phyloP scores from a whole-genome alignment of 2,113 vertebrate genomes.

The Python bivittatus region DNA sequence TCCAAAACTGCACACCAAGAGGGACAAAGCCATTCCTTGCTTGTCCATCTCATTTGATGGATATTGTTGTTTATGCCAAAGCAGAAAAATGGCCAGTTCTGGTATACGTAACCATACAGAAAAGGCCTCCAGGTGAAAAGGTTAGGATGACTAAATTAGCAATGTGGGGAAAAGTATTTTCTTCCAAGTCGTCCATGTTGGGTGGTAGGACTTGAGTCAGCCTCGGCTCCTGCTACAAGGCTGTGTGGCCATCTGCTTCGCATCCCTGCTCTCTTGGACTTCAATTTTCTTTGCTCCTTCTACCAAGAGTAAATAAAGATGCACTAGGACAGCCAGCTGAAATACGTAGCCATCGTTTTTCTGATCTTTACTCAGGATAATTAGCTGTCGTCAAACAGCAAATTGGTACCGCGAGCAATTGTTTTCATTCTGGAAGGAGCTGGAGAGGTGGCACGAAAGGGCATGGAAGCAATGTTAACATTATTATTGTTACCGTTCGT shows the following conservation, averaged over 20 bases:
- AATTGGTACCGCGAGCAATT: background rate
- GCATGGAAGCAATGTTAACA: background rate
- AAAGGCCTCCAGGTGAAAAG: too few relatives aligned
- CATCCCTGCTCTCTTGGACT: background rate
- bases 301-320: background rate
- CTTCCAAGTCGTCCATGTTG: background rate
- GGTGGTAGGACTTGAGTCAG: background rate
- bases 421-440: background rate
- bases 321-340: background rate
- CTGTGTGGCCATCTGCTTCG: background rate
- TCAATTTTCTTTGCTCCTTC: background rate
- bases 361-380: background rate
- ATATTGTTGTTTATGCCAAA: too few relatives aligned
- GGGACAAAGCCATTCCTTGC: too few relatives aligned
- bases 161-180: too few relatives aligned
- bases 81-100: too few relatives aligned
- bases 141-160: too few relatives aligned
- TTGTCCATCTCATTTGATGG: too few relatives aligned
- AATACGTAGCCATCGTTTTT: background rate
- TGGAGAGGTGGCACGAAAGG: background rate
- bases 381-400: background rate
- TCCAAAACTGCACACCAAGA: too few relatives aligned
- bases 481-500: background rate
- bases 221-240: background rate
- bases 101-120: too few relatives aligned